Conservation (phyloP, 2,113 vertebrate species). For the Tor tambroides region DNA sequence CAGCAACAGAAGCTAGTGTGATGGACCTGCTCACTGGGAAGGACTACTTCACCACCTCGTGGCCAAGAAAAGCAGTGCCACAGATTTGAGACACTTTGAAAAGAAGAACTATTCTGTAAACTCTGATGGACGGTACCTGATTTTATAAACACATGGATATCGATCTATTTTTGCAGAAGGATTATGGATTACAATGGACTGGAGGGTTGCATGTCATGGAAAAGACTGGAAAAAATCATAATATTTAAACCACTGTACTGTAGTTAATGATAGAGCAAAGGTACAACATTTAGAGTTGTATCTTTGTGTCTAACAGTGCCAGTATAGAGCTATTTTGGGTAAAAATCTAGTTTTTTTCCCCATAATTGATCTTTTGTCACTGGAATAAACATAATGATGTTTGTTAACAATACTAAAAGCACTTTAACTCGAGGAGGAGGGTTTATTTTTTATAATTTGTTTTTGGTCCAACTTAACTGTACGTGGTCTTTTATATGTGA, state of each 20-base stretch:
- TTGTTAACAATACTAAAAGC: slow-evolving; percentile 77
- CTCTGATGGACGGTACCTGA: slow-evolving; percentile 7
- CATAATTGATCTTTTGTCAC: slow-evolving; percentile 48
- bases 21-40: not conserved
- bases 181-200: not conserved
- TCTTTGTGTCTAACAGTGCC: slow-evolving; percentile 59
- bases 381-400: slow-evolving; percentile 46
- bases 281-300: slow-evolving; percentile 41
- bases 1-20: not conserved
- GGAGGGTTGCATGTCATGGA: not conserved
- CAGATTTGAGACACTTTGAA: not conserved
- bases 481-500: slow-evolving; percentile 48
- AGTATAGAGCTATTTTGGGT: slow-evolving; percentile 55
- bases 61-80: slow-evolving; percentile 36
- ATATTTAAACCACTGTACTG: slow-evolving; percentile 45
- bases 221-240: slow-evolving; percentile 16
- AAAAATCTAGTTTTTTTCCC: slow-evolving; percentile 46
- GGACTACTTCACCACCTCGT: slow-evolving; percentile 26
- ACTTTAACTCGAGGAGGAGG: slow-evolving; percentile 71
- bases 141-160: slow-evolving; percentile 15
- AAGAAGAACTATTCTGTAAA: not conserved
- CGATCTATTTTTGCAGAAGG: slow-evolving; percentile 7
- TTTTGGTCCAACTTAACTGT: slow-evolving; percentile 67
- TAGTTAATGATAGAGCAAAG: slow-evolving; percentile 7
- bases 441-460: slow-evolving; percentile 54